Conservation (phyloP, 2,797 vertebrate species). For the Psittacula derbiana region DNA sequence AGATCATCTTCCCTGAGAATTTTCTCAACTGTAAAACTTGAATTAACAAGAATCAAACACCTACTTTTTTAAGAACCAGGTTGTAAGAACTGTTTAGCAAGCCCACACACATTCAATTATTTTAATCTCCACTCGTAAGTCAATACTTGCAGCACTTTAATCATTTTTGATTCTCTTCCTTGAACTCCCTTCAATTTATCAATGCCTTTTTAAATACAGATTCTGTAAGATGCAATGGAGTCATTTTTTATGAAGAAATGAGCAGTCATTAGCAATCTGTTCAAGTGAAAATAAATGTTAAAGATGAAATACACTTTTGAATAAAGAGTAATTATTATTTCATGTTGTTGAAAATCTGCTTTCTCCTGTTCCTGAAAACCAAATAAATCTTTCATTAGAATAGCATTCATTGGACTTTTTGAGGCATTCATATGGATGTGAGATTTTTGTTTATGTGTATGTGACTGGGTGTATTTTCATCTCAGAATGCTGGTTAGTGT, state of each 20-base stretch:
- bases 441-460: not conserved
- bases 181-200: constrained; percentile 53
- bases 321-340: constrained; percentile 13
- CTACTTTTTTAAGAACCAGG: not conserved
- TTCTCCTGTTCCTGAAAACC: not conserved
- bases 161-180: constrained; percentile 47
- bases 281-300: constrained; percentile 29
- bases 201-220: constrained; percentile 56
- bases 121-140: constrained; percentile 40
- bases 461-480: not conserved
- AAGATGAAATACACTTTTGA: constrained; percentile 15
- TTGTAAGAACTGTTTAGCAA: constrained; percentile 7
- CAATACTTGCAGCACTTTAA: constrained; percentile 47
- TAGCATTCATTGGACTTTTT: not conserved
- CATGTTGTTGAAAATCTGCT: not conserved
- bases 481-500: not conserved
- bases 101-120: constrained; percentile 35
- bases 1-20: not conserved
- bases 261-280: not conserved
- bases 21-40: not conserved
- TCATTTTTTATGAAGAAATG: constrained; percentile 39
- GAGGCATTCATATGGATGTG: not conserved
- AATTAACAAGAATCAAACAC: not conserved
- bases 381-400: not conserved
- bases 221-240: not conserved